Percentiles rank a stretch among this genome's conserved stretches.
Conservation (phyloP, 2,113 vertebrate genomes). For the Anolis sagrei region DNA sequence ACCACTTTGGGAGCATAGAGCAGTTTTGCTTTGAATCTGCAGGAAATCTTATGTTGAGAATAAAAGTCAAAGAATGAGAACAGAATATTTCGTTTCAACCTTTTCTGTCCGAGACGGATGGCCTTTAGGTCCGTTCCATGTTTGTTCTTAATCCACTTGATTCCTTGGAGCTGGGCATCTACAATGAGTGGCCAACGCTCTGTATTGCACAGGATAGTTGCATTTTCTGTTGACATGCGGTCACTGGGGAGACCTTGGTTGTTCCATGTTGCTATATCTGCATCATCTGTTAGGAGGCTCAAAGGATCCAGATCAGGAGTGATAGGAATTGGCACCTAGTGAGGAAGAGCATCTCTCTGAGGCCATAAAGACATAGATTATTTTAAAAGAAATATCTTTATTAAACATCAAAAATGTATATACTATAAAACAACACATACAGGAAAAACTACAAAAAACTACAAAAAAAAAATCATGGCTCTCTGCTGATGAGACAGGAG, state of each 20-base stretch:
- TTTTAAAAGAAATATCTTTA: no score
- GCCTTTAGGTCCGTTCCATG: conserved; percentile 56
- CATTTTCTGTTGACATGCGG: conserved; percentile 77
- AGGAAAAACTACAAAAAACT: no score
- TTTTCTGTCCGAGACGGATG: conserved; percentile 76
- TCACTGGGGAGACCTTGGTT: conserved; percentile 83
- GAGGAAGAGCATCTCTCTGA: background rate
- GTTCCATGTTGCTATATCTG: conserved; percentile 77
- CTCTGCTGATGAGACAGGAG: no score
- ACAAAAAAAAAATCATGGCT: no score
- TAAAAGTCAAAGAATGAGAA: background rate
- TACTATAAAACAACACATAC: no score
- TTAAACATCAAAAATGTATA: no score
- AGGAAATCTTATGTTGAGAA: background rate
- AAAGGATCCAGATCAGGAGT: conserved; percentile 75
- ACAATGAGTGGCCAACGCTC: conserved; percentile 80
- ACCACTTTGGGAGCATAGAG: no score
- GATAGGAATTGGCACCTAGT: conserved; percentile 79
- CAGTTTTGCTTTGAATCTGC: background rate
- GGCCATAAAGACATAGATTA: background rate
- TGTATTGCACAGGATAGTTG: conserved; percentile 79
- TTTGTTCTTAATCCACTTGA: conserved; percentile 83
- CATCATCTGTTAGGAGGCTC: conserved; percentile 73
- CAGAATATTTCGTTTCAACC: conserved; percentile 44
- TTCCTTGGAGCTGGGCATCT: conserved; percentile 79